Evolutionary conservation across 2,797 vertebrate genomes (phyloP).

Genomic region (Enteromius viviparus): DNA sequence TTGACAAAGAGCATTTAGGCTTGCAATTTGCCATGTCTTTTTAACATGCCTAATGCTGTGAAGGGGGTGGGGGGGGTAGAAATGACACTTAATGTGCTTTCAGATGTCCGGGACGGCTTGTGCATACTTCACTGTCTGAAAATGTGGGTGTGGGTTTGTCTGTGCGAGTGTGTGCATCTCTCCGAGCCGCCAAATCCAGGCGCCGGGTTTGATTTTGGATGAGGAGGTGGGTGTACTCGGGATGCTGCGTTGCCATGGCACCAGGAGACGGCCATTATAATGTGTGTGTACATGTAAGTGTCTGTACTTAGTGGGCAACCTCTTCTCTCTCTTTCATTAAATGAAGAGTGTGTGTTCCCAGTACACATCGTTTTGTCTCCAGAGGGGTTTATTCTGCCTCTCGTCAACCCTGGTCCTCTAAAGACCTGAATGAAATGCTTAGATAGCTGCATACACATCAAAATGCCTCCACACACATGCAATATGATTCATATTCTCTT

Average conservation of each 20-base stretch:
- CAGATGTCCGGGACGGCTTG: constrained; percentile 69
- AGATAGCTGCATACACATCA: constrained; percentile 2
- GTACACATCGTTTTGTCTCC: constrained; percentile 25
- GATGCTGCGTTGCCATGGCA: constrained; percentile 79
- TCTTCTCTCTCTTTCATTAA: constrained; percentile 79
- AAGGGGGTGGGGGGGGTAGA: constrained; percentile 42
- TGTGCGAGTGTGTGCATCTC: constrained; percentile 33
- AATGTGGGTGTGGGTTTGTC: constrained; percentile 46
- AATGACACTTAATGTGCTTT: constrained; percentile 73
- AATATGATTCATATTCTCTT: neutral
- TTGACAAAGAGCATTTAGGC: constrained; percentile 59
- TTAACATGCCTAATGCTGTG: constrained; percentile 63
- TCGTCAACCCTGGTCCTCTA: constrained; percentile 31
- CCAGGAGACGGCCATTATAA: constrained; percentile 77
- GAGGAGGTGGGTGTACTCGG: constrained; percentile 50
- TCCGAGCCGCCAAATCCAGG: constrained; percentile 51
- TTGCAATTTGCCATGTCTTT: constrained; percentile 65
- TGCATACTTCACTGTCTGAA: constrained; percentile 63
- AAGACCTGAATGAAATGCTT: constrained; percentile 46
- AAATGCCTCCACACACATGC: constrained; percentile 1
- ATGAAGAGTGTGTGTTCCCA: constrained; percentile 57
- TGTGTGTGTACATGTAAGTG: constrained; percentile 65
- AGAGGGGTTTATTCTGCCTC: constrained; percentile 32
- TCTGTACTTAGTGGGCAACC: constrained; percentile 75
- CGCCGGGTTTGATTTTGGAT: constrained; percentile 70